These are phyloP conservation scores for Lissocephala sabroskyi DNA, from an alignment of 2,888 invertebrate species.

Conservation along the genomic window DNA sequence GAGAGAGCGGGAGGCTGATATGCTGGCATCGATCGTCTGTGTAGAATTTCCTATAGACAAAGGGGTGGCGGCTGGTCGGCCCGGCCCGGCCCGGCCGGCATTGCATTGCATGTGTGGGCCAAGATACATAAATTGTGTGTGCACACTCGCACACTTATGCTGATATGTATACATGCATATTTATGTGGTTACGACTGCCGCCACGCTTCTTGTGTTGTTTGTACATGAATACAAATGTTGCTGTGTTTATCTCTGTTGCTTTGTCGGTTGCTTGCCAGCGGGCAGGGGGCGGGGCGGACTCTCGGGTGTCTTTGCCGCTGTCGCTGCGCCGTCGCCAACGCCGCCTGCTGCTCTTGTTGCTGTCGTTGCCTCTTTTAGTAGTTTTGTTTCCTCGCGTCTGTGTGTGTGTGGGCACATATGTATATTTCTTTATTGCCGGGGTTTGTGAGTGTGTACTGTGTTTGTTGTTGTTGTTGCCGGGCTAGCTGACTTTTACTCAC, in stretches of 20 bases:
- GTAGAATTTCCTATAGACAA: slow-evolving; percentile 59
- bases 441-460: slow-evolving; percentile 37
- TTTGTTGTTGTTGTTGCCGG: slow-evolving; percentile 23
- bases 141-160: slow-evolving; percentile 4
- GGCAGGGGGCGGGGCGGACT: too few relatives aligned
- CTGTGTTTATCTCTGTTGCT: slow-evolving; percentile 46
- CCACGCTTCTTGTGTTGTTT: slow-evolving; percentile 35
- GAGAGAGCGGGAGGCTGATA: slow-evolving; percentile 3
- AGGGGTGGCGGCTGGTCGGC: too few relatives aligned
- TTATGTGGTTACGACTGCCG: slow-evolving; percentile 29
- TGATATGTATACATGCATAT: slow-evolving; percentile 30
- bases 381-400: slow-evolving; percentile 35
- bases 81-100: too few relatives aligned
- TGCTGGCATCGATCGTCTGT: slow-evolving; percentile 19
- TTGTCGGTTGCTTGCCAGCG: too few relatives aligned
- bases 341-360: background rate
- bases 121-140: background rate
- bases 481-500: slow-evolving; percentile 27
- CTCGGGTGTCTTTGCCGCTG: slow-evolving; percentile 32
- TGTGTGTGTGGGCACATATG: slow-evolving; percentile 34
- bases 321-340: slow-evolving; percentile 6
- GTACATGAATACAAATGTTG: slow-evolving; percentile 65
- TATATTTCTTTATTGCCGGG: slow-evolving; percentile 58
- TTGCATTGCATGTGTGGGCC: slow-evolving; percentile 14
- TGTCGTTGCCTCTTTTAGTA: slow-evolving; percentile 42